Percentiles rank a stretch among this genome's conserved stretches.
These are phyloP conservation scores for Protosalanx chinensis DNA, from an alignment of 2,797 vertebrate species.

Conservation along the genomic window DNA sequence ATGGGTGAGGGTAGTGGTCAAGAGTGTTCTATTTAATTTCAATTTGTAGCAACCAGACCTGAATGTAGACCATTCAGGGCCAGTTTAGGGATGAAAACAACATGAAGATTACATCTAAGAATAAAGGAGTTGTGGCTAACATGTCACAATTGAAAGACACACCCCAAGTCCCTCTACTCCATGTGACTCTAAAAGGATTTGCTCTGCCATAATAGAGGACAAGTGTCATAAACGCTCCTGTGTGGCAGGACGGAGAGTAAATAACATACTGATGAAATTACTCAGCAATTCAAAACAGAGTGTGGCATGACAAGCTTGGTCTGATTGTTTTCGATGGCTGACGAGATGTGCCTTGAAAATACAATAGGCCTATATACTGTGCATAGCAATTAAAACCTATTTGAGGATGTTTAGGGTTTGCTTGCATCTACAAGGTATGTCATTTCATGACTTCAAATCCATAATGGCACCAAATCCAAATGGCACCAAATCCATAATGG, in stretches of 20 bases:
- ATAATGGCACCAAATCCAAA: too few species aligned
- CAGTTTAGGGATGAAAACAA: background rate
- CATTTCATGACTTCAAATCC: too few species aligned
- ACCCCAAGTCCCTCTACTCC: background rate
- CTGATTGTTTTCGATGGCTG: background rate
- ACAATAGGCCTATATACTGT: background rate
- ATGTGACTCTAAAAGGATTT: constrained; percentile 35
- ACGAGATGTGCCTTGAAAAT: constrained; percentile 12
- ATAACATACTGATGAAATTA: constrained; percentile 51
- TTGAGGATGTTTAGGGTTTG: too few species aligned
- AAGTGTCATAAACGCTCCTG: constrained; percentile 33
- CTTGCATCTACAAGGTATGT: too few species aligned
- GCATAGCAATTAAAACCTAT: too few species aligned
- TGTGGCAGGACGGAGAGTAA: constrained; percentile 31
- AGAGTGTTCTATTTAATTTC: constrained; percentile 7
- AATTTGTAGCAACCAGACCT: too few species aligned
- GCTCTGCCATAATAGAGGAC: constrained; percentile 23
- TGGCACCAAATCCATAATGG: too few species aligned
- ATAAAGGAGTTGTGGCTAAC: constrained; percentile 18
- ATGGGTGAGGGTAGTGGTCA: background rate
- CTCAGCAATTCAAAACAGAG: constrained; percentile 1
- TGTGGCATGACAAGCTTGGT: constrained; percentile 17
- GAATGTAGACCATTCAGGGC: background rate
- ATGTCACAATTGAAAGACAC: constrained; percentile 24
- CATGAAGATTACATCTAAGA: background rate